Evolutionary conservation across 1,140 invertebrate species (phyloP), one percentile per base, ranked within the genome.

Genomic region (Euura saliciscinereae): DNA sequence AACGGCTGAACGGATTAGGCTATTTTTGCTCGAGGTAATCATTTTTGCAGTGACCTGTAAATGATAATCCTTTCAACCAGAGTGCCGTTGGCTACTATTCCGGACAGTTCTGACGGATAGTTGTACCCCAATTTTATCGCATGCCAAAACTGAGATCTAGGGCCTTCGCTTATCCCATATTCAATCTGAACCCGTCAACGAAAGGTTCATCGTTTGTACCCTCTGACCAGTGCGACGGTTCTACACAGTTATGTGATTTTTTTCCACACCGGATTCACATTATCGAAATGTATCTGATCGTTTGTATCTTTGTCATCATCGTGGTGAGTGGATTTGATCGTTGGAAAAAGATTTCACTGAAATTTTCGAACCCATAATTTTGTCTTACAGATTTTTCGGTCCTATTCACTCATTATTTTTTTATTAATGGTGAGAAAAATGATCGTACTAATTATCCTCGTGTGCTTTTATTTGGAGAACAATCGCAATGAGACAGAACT

Each of bases 81-180:
- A 59, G 51, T n/a, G 51, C 51, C 51, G 10, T 59, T 59, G 51
- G 51, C 51, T 8, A 8, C 8, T 11, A 59, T 8, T 59, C 10
- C 10, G 6, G 51, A 59, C 51, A 59, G 51, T 3, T 59, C 51
- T 59, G 51, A 59, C 13, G 51, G 51, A 6, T 59, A 59, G 51
- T 59, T 8, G 51, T 82, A 79, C 78, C 80, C 77, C 77, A 77
- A 76, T 77, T 78, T 77, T 73, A 75, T 70, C 73, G 70, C 68
- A 78, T 81, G 80, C 78, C 80, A 81, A 81, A 74, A 79, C 71
- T 65, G 70, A 70, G 70, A 71, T 66, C 66, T 66, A 11, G 51
- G 51, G 13, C 13, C 51, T 81, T 82, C 80, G 64, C 78, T 80
- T 80, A 83, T 83, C 76, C 78, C 78, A 78, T 82, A 82, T 79